A percentile compares a stretch with the other conserved stretches of the same genome.
Evolutionary conservation across 2,888 invertebrate species (phyloP).

Genomic region (Melinopterus prodromus): DNA sequence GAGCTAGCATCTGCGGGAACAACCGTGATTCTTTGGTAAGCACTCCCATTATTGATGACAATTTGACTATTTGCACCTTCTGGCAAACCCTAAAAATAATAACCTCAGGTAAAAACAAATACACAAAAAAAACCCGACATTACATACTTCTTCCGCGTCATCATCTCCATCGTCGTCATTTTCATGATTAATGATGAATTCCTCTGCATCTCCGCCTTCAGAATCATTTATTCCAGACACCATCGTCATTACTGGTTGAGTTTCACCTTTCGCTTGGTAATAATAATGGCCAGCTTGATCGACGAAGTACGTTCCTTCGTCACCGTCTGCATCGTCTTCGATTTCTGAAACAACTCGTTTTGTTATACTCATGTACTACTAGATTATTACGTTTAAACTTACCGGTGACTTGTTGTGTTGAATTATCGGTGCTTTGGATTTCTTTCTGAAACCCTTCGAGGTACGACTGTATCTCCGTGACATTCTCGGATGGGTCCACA

Average conservation of each 20-base stretch:
- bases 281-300: slow-evolving; percentile 86
- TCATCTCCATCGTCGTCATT: slow-evolving; percentile 60
- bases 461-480: slow-evolving; percentile 81
- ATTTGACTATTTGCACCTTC: slow-evolving; percentile 58
- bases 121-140: background rate
- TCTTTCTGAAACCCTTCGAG: slow-evolving; percentile 85
- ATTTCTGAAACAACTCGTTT: slow-evolving; percentile 36
- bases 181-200: slow-evolving; percentile 63
- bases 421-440: slow-evolving; percentile 68
- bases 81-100: slow-evolving; percentile 27
- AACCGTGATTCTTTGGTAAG: slow-evolving; percentile 84
- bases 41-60: slow-evolving; percentile 67
- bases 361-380: background rate
- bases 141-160: slow-evolving; percentile 49
- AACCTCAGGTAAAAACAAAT: background rate
- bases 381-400: slow-evolving; percentile 38
- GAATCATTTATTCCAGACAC: slow-evolving; percentile 63
- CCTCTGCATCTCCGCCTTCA: slow-evolving; percentile 59
- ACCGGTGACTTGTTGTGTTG: slow-evolving; percentile 61
- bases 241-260: slow-evolving; percentile 71
- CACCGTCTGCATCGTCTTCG: slow-evolving; percentile 60
- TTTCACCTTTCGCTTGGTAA: slow-evolving; percentile 75
- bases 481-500: slow-evolving; percentile 61
- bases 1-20: slow-evolving; percentile 80
- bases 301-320: slow-evolving; percentile 79